Base-by-base conservation (phyloP, 2,797 vertebrate genomes). In the Phoebastria nigripes region DNA sequence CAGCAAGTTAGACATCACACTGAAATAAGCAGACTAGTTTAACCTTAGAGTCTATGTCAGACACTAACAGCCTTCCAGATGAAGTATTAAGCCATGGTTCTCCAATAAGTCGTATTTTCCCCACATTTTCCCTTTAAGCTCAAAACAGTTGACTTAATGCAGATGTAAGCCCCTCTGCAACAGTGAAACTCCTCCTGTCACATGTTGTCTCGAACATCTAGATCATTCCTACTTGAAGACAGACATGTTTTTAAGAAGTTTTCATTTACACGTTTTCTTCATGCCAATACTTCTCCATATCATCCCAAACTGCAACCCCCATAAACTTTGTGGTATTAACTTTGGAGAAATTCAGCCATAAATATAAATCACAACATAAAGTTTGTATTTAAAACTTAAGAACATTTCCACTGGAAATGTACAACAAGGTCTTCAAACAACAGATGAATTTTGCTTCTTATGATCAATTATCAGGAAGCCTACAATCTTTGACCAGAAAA, bases 221-320 rank as follows among this genome's bases (percentile, higher is more conserved):
- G 14, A 54, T 29, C 3, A 16, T 12, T 77, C 51, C 46, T 80
- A 58, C 37, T 31, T 65, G 25, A 79, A 74, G 41, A 47, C 11
- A 67, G 16, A 28, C 19, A 16, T 3, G 12, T 47, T 62, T 63
- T 73, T 18, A 80, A 35, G 4, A 89, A 42, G 7, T 35, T 65
- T 49, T 62, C 4, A 44, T 47, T 67, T 63, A 74, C 41, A 37
- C 0, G 0, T n/a, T 61, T 65, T 87, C 29, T 44, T 89, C 35
- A 35, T 0, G 0, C 12, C 44, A 59, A 3, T 62, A 46, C 12
- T 35, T 77, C 33, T 41, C n/a, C 8, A 3, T 7, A 35, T 42
- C 7, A 84, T 28, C 70, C 29, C 39, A 41, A 76, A 79, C 28
- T 26, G 35, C n/a, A 88, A 46, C 9, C 28, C 37, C 8, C 31